Evolutionary conservation across 2,888 invertebrate genomes (phyloP).

Genomic region (Clivina fossor): DNA sequence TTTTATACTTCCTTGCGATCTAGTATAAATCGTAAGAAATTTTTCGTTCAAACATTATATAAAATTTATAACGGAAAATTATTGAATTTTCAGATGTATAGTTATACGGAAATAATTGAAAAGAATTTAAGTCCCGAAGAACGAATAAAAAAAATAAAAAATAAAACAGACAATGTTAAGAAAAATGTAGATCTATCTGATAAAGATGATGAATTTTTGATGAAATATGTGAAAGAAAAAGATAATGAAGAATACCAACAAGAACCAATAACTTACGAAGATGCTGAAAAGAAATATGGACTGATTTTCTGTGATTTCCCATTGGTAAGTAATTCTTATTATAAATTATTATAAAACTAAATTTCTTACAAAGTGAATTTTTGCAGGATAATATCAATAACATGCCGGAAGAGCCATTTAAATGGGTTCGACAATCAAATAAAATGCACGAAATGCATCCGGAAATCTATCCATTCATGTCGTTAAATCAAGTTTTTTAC

Average conservation of each 20-base stretch:
- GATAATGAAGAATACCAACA: slow-evolving; percentile 50
- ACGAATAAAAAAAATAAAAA: slow-evolving; percentile 35
- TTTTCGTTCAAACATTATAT: too few relatives aligned
- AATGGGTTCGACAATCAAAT: slow-evolving; percentile 33
- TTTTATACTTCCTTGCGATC: too few relatives aligned
- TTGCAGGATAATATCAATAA: slow-evolving; percentile 39
- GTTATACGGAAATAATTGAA: slow-evolving; percentile 33
- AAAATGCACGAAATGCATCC: slow-evolving; percentile 31
- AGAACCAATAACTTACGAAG: slow-evolving; percentile 56
- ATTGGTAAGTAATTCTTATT: slow-evolving; percentile 42
- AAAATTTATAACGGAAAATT: background rate
- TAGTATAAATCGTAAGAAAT: too few relatives aligned
- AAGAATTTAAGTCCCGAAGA: slow-evolving; percentile 41
- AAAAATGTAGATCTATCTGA: slow-evolving; percentile 12
- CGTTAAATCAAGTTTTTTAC: slow-evolving; percentile 50
- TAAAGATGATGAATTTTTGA: slow-evolving; percentile 20
- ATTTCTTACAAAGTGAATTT: background rate
- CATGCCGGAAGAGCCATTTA: slow-evolving; percentile 36
- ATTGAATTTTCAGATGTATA: slow-evolving; percentile 11
- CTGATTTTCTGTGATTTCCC: slow-evolving; percentile 51
- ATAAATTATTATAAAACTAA: background rate
- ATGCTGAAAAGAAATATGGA: slow-evolving; percentile 55
- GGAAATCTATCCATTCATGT: slow-evolving; percentile 47
- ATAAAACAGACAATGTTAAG: slow-evolving; percentile 28
- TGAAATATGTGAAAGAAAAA: slow-evolving; percentile 41